Conservation (phyloP, 2,797 vertebrate genomes). For the Acestrorhynchus altus region DNA sequence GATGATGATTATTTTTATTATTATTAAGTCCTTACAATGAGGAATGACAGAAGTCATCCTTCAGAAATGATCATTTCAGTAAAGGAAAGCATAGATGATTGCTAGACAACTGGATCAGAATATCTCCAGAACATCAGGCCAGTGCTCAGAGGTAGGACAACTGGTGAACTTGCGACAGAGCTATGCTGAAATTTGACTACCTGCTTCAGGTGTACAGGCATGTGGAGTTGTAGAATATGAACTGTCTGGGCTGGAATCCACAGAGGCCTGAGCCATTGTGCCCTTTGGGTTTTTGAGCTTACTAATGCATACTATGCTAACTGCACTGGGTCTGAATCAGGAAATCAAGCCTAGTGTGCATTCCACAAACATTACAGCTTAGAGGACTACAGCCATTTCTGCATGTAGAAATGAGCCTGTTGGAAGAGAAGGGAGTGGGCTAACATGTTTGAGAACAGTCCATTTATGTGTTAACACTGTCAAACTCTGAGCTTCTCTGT, state of each 20-base stretch:
- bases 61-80: neutral
- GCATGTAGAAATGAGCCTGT: neutral
- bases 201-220: neutral
- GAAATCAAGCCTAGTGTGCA: constrained; percentile 18
- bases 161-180: no score
- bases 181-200: neutral
- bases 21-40: neutral
- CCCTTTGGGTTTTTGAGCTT: constrained; percentile 64
- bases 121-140: no score
- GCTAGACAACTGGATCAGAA: no score
- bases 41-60: neutral
- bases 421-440: no score
- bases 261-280: no score
- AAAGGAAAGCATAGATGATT: neutral
- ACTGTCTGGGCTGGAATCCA: neutral
- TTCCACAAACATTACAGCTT: constrained; percentile 17
- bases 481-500: no score
- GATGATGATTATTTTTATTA: no score
- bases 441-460: no score
- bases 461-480: no score
- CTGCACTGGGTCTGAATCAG: neutral
- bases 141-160: no score
- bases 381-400: neutral
- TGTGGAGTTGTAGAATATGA: neutral
- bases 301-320: constrained; percentile 53